phyloP scores from a whole-genome alignment of 2,888 invertebrate species.

The Mimumesa dahlbomi region DNA sequence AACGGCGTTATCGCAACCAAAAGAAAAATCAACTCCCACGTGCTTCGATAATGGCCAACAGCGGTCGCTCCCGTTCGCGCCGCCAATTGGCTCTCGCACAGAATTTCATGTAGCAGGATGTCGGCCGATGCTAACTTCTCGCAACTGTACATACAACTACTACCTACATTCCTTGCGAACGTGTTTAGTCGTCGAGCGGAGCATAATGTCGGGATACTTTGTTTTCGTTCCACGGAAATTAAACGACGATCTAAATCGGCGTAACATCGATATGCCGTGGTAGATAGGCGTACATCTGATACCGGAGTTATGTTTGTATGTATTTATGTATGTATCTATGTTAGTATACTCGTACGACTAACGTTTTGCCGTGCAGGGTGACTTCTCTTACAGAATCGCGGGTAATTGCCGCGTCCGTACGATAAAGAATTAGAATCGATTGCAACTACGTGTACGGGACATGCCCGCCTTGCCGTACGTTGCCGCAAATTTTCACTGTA shows the following conservation, averaged over 20 bases:
- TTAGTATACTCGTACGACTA: too few species aligned
- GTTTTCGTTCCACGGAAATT: constrained; percentile 11
- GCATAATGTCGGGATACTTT: constrained; percentile 10
- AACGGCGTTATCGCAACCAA: constrained; percentile 28
- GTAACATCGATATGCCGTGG: constrained; percentile 27
- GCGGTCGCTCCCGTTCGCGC: constrained; percentile 1
- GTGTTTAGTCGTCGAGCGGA: constrained; percentile 3
- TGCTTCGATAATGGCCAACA: constrained; percentile 15
- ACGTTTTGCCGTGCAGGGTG: not conserved
- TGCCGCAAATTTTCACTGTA: too few species aligned
- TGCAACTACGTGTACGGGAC: not conserved
- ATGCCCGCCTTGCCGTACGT: too few species aligned
- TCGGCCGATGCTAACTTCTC: not conserved
- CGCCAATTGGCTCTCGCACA: constrained; percentile 20
- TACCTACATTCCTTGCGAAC: constrained; percentile 14
- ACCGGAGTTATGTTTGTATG: constrained; percentile 10
- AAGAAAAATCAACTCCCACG: constrained; percentile 33
- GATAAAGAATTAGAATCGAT: too few species aligned
- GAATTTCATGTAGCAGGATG: constrained; percentile 21
- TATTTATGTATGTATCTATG: too few species aligned
- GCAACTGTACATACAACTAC: constrained; percentile 1
- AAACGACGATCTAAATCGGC: constrained; percentile 29
- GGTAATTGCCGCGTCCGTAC: not conserved
- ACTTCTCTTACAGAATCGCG: not conserved
- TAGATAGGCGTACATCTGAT: constrained; percentile 18